Conservation (phyloP, 2,888 invertebrate species). For the Ennomos erosarius region DNA sequence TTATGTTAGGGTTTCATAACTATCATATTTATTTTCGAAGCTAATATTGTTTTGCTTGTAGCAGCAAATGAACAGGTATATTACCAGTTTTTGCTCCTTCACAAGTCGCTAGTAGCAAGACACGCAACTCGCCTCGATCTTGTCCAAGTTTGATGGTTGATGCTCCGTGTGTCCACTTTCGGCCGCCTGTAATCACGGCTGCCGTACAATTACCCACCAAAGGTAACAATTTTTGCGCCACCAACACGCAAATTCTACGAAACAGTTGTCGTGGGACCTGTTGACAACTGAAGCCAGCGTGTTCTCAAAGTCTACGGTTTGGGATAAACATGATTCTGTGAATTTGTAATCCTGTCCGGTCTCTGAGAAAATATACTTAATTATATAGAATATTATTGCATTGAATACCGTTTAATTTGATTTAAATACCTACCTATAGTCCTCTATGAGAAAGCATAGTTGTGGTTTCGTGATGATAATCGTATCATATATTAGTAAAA, state of each 20-base stretch:
- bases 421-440: no score
- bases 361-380: background rate
- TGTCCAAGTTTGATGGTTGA: constrained; percentile 27
- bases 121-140: constrained; percentile 18
- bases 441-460: no score
- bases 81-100: constrained; percentile 1
- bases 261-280: constrained; percentile 45
- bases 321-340: constrained; percentile 2
- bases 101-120: background rate
- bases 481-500: no score
- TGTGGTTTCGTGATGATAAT: no score
- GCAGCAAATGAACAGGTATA: background rate
- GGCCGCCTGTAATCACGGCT: constrained; percentile 41
- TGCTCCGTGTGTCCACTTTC: constrained; percentile 40
- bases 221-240: constrained; percentile 50
- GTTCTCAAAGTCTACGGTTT: constrained; percentile 24
- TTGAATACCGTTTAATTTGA: no score
- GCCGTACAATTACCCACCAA: constrained; percentile 47
- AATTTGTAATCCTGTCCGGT: constrained; percentile 3
- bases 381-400: no score
- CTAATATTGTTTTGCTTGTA: background rate
- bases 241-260: constrained; percentile 59
- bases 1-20: no score
- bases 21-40: no score
- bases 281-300: constrained; percentile 47